Conservation (phyloP, 1,140 invertebrate species). For the Drosophila pallidifrons region DNA sequence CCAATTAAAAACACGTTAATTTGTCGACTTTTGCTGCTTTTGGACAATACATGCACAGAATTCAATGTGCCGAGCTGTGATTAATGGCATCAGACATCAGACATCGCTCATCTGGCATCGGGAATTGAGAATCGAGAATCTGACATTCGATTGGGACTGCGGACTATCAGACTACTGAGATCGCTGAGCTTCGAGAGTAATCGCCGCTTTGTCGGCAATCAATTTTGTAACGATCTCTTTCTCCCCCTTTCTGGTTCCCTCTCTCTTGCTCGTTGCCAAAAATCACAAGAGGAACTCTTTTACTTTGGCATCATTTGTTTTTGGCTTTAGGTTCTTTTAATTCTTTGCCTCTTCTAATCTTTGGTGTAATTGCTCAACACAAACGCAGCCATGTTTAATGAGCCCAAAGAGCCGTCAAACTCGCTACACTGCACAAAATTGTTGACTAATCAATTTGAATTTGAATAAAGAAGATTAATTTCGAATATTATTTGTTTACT, state of each 20-base stretch:
- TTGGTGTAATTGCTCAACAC: conserved; percentile 51
- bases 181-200: conserved; percentile 21
- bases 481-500: too few relatives aligned
- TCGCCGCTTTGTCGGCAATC: conserved; percentile 31
- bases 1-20: conserved; percentile 81
- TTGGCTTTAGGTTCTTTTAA: conserved; percentile 9
- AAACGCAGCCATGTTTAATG: conserved; percentile 60
- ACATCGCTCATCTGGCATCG: not conserved
- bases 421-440: conserved; percentile 27
- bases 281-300: not conserved
- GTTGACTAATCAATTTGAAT: not conserved
- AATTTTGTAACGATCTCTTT: conserved; percentile 31
- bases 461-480: too few relatives aligned
- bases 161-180: conserved; percentile 12
- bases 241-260: too few relatives aligned
- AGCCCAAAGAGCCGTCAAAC: conserved; percentile 20
- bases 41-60: conserved; percentile 55
- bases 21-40: conserved; percentile 65
- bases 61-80: conserved; percentile 76
- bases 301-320: conserved; percentile 1
- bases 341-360: conserved; percentile 28
- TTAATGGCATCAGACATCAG: conserved; percentile 53
- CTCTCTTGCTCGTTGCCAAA: conserved; percentile 8
- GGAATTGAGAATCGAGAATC: conserved; percentile 3
- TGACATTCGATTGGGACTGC: conserved; percentile 9